Evolutionary conservation across 2,888 invertebrate genomes (phyloP).

Genomic region (Cistogaster globosa): DNA sequence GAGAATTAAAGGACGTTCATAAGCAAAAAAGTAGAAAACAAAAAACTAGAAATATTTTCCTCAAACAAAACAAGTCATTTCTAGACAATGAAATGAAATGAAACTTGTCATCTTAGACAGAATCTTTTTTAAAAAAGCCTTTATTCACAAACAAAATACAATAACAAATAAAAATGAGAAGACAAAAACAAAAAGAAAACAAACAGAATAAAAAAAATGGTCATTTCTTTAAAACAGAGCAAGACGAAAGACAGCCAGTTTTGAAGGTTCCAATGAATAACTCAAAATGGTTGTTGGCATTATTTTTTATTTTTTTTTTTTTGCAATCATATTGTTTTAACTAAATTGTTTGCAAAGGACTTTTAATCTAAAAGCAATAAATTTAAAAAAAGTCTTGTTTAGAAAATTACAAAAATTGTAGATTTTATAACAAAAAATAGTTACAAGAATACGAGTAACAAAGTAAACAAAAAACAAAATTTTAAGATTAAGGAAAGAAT

Average conservation of each 20-base stretch:
- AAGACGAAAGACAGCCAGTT: not conserved
- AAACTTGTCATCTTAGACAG: not conserved
- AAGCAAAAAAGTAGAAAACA: not conserved
- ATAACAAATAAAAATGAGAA: not conserved
- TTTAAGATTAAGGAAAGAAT: no score
- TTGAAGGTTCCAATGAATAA: conserved; percentile 28
- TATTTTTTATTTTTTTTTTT: no score
- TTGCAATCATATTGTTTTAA: no score
- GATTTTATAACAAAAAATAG: no score
- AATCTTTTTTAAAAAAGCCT: not conserved
- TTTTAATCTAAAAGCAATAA: not conserved
- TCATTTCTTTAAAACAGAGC: not conserved
- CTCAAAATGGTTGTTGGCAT: conserved; percentile 29
- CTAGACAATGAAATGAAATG: conserved; percentile 7
- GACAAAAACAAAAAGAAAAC: not conserved
- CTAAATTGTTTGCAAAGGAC: conserved; percentile 4
- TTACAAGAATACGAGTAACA: no score
- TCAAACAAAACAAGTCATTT: conserved; percentile 8
- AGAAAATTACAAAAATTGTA: no score
- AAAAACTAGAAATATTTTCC: not conserved
- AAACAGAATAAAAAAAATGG: no score
- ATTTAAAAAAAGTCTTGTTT: no score
- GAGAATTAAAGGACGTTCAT: not conserved
- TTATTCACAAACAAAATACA: no score
- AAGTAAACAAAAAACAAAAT: no score